phyloP scores from a whole-genome alignment of 1,140 invertebrate genomes.

The Cyphomyrmex costatus region DNA sequence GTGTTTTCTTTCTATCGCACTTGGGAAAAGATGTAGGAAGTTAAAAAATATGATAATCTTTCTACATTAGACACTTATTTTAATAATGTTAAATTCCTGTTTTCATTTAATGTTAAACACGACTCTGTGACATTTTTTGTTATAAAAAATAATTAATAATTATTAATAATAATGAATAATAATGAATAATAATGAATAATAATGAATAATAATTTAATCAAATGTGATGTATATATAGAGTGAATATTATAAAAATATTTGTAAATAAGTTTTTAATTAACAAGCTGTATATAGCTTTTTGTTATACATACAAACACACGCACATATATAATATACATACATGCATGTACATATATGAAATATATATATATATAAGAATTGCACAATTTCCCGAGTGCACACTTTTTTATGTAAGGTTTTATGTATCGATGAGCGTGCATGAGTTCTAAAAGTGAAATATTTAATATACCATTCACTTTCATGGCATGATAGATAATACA shows the following conservation, averaged over 20 bases:
- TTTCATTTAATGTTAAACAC: constrained; percentile 10
- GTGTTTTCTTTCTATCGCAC: not conserved
- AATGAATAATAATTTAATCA: not conserved
- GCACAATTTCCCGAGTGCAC: constrained; percentile 40
- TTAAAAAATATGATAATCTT: not conserved
- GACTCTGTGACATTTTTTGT: not conserved
- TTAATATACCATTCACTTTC: constrained; percentile 13
- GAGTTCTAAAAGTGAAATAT: constrained; percentile 23
- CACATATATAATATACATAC: too few relatives aligned
- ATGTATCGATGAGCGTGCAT: not conserved
- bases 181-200: not conserved
- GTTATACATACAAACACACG: too few relatives aligned
- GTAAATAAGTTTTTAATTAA: not conserved
- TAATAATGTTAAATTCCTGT: not conserved
- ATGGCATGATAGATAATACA: not conserved
- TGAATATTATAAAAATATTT: not conserved
- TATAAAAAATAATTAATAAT: not conserved
- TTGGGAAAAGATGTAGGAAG: constrained; percentile 33
- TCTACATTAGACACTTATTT: not conserved
- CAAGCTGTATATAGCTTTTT: not conserved
- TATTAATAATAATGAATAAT: not conserved
- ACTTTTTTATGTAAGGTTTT: constrained; percentile 22
- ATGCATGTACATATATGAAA: too few relatives aligned
- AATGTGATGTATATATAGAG: not conserved
- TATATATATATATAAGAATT: not conserved